Evolutionary conservation across 2,113 vertebrate genomes (phyloP).

Genomic region (Ursus arctos): DNA sequence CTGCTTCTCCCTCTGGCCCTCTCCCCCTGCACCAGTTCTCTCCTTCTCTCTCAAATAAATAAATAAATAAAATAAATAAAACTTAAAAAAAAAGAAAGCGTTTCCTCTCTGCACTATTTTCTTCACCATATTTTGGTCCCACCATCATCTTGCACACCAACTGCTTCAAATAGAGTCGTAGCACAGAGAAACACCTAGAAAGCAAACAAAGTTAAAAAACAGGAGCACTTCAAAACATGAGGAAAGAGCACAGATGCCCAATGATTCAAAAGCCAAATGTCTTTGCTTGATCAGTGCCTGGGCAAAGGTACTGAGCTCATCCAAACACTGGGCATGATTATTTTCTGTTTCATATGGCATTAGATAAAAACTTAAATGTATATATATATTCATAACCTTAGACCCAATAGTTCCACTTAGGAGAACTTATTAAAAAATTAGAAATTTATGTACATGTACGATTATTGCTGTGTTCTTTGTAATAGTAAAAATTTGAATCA

Average conservation of each 20-base stretch:
- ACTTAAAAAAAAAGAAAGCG: neutral
- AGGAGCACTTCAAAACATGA: neutral
- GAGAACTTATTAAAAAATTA: neutral
- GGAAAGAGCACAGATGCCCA: neutral
- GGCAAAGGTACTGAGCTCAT: neutral
- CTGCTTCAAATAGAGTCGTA: neutral
- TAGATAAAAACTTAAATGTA: neutral
- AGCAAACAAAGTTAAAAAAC: neutral
- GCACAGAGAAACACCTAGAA: neutral
- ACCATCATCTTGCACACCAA: neutral
- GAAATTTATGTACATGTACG: neutral
- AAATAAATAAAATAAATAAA: neutral
- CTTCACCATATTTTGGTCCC: neutral
- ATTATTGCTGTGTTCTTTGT: neutral
- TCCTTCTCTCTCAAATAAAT: neutral
- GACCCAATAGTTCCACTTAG: neutral
- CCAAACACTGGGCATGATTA: accelerated
- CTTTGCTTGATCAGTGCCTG: neutral
- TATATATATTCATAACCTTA: neutral
- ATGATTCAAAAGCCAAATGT: neutral
- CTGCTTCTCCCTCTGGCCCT: too few relatives aligned
- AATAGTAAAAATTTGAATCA: neutral
- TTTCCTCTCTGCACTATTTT: neutral
- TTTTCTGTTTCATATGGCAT: neutral
- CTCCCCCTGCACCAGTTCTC: neutral